A percentile compares a stretch with the other conserved stretches of the same genome.
phyloP scores from a whole-genome alignment of 1,140 invertebrate species.

The Neuroterus valhalla region DNA sequence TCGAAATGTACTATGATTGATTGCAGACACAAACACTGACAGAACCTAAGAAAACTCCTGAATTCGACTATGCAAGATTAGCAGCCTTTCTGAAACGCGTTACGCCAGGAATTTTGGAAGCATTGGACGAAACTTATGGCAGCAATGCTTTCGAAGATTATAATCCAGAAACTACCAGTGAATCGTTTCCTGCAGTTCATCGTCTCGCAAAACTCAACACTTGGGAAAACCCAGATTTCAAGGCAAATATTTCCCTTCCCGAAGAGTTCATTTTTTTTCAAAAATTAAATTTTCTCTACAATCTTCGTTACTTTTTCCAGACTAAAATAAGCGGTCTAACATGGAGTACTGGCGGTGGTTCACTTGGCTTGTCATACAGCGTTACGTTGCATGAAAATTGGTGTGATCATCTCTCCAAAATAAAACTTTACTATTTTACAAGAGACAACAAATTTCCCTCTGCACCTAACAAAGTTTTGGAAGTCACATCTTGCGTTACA shows the following conservation, averaged over 20 bases:
- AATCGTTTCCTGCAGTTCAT: slow-evolving; percentile 52
- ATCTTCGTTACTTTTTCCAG: slow-evolving; percentile 54
- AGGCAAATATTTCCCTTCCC: slow-evolving; percentile 51
- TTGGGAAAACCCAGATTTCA: slow-evolving; percentile 51
- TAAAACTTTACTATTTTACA: slow-evolving; percentile 68
- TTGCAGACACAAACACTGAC: slow-evolving; percentile 68
- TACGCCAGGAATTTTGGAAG: slow-evolving; percentile 67
- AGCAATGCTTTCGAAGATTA: slow-evolving; percentile 68
- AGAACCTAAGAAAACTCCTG: slow-evolving; percentile 47
- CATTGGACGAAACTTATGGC: slow-evolving; percentile 69
- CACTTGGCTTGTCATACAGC: slow-evolving; percentile 64
- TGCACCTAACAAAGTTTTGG: slow-evolving; percentile 59
- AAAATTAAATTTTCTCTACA: slow-evolving; percentile 5
- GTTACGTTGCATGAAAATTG: slow-evolving; percentile 65
- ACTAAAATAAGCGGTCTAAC: slow-evolving; percentile 67
- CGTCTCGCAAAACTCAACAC: slow-evolving; percentile 62
- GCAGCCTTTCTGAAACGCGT: slow-evolving; percentile 69
- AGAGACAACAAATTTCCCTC: slow-evolving; percentile 61
- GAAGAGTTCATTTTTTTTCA: slow-evolving; percentile 10
- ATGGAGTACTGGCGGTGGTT: slow-evolving; percentile 72
- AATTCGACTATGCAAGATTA: slow-evolving; percentile 68
- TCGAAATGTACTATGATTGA: too few relatives aligned
- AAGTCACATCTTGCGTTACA: slow-evolving; percentile 68
- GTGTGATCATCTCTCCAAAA: slow-evolving; percentile 69
- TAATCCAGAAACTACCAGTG: slow-evolving; percentile 54